Evolutionary conservation across 2,797 vertebrate species (phyloP).

Genomic region (Rhabdophis nuchalis): DNA sequence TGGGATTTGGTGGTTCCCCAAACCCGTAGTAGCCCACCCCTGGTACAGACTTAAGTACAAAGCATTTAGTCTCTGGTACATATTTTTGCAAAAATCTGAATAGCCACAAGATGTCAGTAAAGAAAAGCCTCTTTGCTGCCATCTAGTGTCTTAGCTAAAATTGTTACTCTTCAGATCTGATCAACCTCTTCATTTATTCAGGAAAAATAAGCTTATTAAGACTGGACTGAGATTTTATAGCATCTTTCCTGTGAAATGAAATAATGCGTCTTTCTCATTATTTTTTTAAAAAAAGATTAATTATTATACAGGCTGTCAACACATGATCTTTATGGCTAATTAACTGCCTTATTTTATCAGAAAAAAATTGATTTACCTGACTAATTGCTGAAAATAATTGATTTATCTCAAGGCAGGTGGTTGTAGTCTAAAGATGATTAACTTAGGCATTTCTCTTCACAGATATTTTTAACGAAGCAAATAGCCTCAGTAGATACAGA

Average conservation of each 20-base stretch:
- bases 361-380: neutral
- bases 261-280: neutral
- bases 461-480: neutral
- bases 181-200: neutral
- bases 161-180: neutral
- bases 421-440: neutral
- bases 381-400: constrained; percentile 16
- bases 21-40: no score
- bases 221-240: neutral
- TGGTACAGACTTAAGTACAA: neutral
- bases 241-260: neutral
- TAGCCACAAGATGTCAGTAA: neutral
- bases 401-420: constrained; percentile 18
- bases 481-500: neutral
- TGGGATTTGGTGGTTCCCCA: no score
- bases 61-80: neutral
- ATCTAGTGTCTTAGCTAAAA: neutral
- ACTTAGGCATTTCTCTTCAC: neutral
- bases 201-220: constrained; percentile 19
- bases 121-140: neutral
- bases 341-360: constrained; percentile 1
- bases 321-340: constrained; percentile 10
- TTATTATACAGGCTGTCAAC: constrained; percentile 7
- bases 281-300: neutral
- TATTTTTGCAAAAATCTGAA: neutral